Evolutionary conservation across 2,797 vertebrate genomes (phyloP).

Genomic region (Leptodactylus fallax): DNA sequence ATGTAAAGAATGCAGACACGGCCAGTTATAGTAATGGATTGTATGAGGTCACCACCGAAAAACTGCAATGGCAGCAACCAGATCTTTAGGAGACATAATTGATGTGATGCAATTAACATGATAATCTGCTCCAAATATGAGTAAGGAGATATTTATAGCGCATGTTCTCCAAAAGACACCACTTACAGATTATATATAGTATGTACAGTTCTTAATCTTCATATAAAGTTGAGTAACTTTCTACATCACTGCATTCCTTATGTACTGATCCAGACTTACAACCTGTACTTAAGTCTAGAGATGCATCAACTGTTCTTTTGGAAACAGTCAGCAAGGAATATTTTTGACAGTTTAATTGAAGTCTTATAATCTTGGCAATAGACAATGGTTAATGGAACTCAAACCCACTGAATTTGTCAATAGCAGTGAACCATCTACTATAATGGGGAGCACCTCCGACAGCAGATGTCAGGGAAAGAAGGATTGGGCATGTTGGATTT

Average conservation of each 20-base stretch:
- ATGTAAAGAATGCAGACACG: constrained; percentile 43
- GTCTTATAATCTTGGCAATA: too few species aligned
- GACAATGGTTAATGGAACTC: too few species aligned
- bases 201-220: background rate
- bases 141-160: background rate
- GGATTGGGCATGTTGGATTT: too few species aligned
- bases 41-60: constrained; percentile 11
- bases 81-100: background rate
- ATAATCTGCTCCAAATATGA: background rate
- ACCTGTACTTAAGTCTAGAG: background rate
- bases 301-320: background rate
- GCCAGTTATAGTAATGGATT: background rate
- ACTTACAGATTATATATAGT: background rate
- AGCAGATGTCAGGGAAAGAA: too few species aligned
- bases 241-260: background rate
- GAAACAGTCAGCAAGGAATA: too few species aligned
- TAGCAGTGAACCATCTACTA: too few species aligned
- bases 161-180: background rate
- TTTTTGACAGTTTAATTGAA: too few species aligned
- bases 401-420: too few species aligned
- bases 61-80: background rate
- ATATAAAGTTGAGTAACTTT: background rate
- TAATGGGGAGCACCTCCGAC: too few species aligned
- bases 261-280: background rate
- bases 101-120: background rate